Percentiles rank a stretch among this genome's conserved stretches.
Conservation (phyloP, 2,797 vertebrate genomes). For the Thunnus albacares region DNA sequence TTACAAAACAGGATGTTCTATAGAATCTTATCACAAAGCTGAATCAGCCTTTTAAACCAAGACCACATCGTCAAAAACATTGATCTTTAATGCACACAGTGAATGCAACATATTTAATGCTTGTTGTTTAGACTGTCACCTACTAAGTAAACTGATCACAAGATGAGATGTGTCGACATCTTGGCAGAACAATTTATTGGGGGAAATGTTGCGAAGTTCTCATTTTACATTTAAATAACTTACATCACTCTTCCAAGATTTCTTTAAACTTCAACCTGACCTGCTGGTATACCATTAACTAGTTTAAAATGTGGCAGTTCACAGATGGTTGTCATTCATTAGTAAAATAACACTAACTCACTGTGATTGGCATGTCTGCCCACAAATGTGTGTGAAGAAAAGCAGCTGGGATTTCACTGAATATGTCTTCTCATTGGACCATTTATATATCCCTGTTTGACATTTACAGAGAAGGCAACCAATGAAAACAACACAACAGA, state of each 20-base stretch:
- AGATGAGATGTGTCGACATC: not conserved
- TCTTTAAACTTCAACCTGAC: not conserved
- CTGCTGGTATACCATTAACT: not conserved
- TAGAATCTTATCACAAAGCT: not conserved
- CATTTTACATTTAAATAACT: not conserved
- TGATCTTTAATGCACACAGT: not conserved
- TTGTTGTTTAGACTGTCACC: not conserved
- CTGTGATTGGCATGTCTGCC: constrained; percentile 2
- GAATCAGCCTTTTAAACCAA: too few relatives aligned
- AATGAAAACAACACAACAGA: constrained; percentile 95
- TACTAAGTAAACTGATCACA: not conserved
- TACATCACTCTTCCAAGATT: not conserved
- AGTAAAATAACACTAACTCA: not conserved
- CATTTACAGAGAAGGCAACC: constrained; percentile 93
- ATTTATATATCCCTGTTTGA: constrained; percentile 32
- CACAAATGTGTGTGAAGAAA: not conserved
- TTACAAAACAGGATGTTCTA: not conserved
- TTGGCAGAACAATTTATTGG: not conserved
- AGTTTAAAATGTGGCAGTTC: not conserved
- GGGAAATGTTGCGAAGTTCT: not conserved
- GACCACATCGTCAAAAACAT: too few relatives aligned
- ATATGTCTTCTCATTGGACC: constrained; percentile 35
- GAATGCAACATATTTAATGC: not conserved
- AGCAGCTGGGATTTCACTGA: constrained; percentile 8
- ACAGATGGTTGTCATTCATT: not conserved